Conservation (phyloP, 2,113 vertebrate genomes). For the Perca schrenkii region DNA sequence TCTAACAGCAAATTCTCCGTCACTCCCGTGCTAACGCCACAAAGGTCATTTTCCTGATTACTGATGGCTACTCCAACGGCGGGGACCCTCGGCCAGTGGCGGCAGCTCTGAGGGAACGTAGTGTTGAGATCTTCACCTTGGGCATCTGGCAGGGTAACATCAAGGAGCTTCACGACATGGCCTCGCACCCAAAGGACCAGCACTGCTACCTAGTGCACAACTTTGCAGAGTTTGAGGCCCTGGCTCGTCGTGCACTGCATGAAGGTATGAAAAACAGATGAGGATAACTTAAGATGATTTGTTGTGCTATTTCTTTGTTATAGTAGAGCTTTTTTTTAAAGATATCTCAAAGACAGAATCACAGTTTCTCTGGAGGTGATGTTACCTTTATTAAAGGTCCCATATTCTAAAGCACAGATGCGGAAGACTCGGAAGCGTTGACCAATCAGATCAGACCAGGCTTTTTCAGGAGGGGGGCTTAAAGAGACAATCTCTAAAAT, state of each 20-base stretch:
- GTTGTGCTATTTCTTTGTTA: not conserved
- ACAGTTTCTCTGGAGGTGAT: not conserved
- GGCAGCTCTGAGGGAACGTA: constrained; percentile 89
- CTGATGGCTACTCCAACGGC: constrained; percentile 97
- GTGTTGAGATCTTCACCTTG: constrained; percentile 97
- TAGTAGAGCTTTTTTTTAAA: not conserved
- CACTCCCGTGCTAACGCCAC: constrained; percentile 92
- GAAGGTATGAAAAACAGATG: constrained; percentile 87
- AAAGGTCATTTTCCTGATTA: constrained; percentile 97
- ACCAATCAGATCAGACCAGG: too few species aligned
- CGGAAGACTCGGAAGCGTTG: too few species aligned
- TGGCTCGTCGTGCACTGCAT: constrained; percentile 94
- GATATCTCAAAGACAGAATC: constrained; percentile 1
- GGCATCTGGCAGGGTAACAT: constrained; percentile 99
- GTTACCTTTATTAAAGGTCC: not conserved
- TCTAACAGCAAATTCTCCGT: constrained; percentile 93
- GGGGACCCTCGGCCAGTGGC: constrained; percentile 96
- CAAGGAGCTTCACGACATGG: constrained; percentile 97
- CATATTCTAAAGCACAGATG: too few species aligned
- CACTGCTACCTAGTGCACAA: constrained; percentile 97
- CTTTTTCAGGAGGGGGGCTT: too few species aligned
- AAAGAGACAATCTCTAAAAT: too few species aligned
- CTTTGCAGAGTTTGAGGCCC: constrained; percentile 96
- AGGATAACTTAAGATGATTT: not conserved
- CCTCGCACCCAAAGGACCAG: constrained; percentile 94